phyloP scores from a whole-genome alignment of 2,797 vertebrate genomes.

The Ceryle rudis region DNA sequence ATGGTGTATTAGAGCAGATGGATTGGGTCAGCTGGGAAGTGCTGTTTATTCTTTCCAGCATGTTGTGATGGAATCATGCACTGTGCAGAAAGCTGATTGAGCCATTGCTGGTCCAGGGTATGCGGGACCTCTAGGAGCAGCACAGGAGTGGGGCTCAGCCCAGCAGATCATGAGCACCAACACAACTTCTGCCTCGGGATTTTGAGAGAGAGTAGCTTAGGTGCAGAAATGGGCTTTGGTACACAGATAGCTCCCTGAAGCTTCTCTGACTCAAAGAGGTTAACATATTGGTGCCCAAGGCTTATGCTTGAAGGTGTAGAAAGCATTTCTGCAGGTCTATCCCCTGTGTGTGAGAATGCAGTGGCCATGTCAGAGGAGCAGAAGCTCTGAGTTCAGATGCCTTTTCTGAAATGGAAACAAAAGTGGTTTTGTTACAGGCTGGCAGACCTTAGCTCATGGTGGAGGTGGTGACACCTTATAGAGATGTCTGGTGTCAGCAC shows the following conservation, averaged over 20 bases:
- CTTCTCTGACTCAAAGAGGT: neutral
- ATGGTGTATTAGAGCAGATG: neutral
- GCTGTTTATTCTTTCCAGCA: neutral
- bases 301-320: neutral
- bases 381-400: neutral
- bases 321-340: neutral
- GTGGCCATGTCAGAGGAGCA: neutral
- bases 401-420: neutral
- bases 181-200: neutral
- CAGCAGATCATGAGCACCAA: neutral
- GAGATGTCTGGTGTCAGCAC: neutral
- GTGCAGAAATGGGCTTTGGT: neutral
- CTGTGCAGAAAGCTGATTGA: neutral
- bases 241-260: neutral
- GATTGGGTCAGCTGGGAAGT: neutral
- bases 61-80: fast-evolving
- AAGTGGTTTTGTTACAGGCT: neutral
- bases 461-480: neutral
- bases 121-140: neutral
- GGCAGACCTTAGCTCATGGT: neutral
- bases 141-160: neutral
- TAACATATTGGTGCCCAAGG: neutral
- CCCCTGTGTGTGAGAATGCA: neutral
- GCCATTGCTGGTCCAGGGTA: neutral
- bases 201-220: neutral